These are phyloP conservation scores for Phrynocephalus guinanensis DNA, from an alignment of 2,797 vertebrate genomes.

Conservation along the genomic window DNA sequence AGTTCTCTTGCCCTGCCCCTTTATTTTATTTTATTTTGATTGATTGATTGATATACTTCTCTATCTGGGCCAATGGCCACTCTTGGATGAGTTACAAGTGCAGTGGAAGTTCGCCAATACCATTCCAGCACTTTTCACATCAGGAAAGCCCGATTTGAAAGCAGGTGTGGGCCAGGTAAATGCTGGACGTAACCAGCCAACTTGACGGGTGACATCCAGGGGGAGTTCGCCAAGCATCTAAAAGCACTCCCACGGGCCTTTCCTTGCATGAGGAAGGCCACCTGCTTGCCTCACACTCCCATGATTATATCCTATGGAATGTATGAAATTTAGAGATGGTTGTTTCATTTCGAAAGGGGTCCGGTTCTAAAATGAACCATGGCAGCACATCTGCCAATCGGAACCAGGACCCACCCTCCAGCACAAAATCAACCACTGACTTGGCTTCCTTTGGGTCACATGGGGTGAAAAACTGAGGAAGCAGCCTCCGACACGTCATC, in stretches of 20 bases:
- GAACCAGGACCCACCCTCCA: no score
- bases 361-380: no score
- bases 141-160: not conserved
- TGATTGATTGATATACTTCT: no score
- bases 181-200: slow-evolving; percentile 17
- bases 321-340: not conserved
- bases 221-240: slow-evolving; percentile 28
- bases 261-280: slow-evolving; percentile 33
- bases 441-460: no score
- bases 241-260: slow-evolving; percentile 34
- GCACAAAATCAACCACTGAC: no score
- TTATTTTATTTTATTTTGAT: no score
- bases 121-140: fast-evolving
- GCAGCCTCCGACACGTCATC: no score
- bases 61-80: no score
- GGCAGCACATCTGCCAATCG: no score
- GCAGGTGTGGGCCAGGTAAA: not conserved
- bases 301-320: slow-evolving; percentile 27
- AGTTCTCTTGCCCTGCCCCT: not conserved
- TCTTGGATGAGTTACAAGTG: not conserved
- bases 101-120: no score
- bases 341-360: no score
- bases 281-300: slow-evolving; percentile 16
- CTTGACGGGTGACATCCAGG: slow-evolving; percentile 27
- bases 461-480: no score